phyloP scores from a whole-genome alignment of 2,888 invertebrate genomes.

The Yponomeuta evonymella region DNA sequence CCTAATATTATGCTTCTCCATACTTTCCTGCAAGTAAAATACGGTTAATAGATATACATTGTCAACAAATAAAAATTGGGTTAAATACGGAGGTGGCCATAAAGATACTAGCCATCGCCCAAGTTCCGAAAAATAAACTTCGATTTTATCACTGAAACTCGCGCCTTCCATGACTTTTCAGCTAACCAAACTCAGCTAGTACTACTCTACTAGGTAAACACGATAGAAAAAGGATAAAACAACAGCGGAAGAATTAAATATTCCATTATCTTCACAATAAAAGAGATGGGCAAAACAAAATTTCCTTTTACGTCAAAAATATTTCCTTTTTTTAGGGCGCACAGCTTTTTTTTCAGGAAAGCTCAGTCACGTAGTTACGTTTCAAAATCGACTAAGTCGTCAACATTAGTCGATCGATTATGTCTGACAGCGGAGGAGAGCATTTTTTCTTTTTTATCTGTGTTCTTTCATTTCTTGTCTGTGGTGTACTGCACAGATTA shows the following conservation, averaged over 20 bases:
- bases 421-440: too few relatives aligned
- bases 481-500: too few relatives aligned
- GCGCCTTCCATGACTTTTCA: conserved; percentile 48
- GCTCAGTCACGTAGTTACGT: background rate
- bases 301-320: conserved; percentile 9
- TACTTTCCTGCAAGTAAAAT: conserved; percentile 74
- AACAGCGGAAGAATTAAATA: background rate
- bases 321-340: background rate
- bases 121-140: conserved; percentile 80
- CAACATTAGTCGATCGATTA: background rate
- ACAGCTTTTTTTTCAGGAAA: background rate
- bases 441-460: too few relatives aligned
- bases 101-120: conserved; percentile 79
- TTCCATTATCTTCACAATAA: background rate
- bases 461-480: too few relatives aligned
- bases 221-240: background rate
- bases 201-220: background rate
- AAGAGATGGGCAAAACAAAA: conserved; percentile 2
- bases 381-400: background rate
- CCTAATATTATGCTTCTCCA: conserved; percentile 84
- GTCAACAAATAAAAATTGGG: background rate
- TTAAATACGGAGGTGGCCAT: background rate
- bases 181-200: background rate
- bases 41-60: background rate
- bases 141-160: conserved; percentile 80